Percentiles rank a stretch among this genome's conserved stretches.
phyloP scores from a whole-genome alignment of 2,797 vertebrate genomes.

The Peromyscus nudipes region DNA sequence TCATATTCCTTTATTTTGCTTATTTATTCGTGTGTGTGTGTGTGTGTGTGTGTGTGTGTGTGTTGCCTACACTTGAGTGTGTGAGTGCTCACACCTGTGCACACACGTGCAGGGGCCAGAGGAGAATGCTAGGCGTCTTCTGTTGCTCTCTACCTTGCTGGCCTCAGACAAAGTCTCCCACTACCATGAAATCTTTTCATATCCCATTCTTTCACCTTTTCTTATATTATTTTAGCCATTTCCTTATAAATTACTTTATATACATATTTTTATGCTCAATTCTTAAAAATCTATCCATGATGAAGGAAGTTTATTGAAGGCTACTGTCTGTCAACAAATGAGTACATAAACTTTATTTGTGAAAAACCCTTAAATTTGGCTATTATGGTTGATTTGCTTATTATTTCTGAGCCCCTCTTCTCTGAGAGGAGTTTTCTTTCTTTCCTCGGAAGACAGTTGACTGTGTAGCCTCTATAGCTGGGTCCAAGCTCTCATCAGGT shows the following conservation, averaged over 20 bases:
- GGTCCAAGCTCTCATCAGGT: neutral
- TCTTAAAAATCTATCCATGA: neutral
- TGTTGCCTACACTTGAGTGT: neutral
- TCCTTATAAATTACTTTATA: constrained; percentile 5
- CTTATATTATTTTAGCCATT: neutral
- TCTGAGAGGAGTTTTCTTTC: neutral
- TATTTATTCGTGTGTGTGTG: neutral
- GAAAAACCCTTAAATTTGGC: neutral
- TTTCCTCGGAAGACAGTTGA: neutral
- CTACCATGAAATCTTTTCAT: neutral
- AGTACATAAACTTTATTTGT: neutral
- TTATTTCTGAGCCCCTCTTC: neutral
- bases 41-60: neutral
- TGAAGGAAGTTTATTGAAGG: neutral
- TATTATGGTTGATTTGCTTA: neutral
- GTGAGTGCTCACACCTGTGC: neutral
- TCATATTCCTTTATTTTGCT: neutral
- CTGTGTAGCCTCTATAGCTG: neutral
- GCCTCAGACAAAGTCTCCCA: neutral
- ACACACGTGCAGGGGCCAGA: neutral
- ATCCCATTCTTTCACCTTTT: neutral
- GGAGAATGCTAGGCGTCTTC: rapidly evolving
- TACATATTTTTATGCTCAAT: neutral
- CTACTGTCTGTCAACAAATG: neutral
- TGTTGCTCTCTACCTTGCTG: neutral